Base-by-base conservation (phyloP, 2,113 vertebrate species). In the Uropsilus gracilis region DNA sequence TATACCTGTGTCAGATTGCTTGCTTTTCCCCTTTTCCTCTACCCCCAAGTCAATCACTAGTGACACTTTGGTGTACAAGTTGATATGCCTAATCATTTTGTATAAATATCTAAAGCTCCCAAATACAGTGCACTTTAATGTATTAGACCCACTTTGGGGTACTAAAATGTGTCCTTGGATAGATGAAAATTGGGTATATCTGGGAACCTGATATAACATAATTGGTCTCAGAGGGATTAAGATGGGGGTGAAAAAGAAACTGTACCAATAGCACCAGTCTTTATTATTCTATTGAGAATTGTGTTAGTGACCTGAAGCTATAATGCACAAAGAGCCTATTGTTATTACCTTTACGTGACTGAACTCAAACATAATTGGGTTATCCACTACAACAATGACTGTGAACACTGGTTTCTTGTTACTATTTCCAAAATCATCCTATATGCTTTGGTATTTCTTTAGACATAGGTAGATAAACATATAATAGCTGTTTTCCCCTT, bases 211-310 rank as follows among this genome's bases (percentile, higher is more conserved):
- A 75, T 68, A 53, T n/a, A 73, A 48, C 57, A 8, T 90, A 86
- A 95, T 86, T 90, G 94, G 96, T 96, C 97, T 95, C 96, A 61
- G 77, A 96, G 96, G 96, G 88, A 89, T 90, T 85, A 87, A 66
- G 87, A 73, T 61, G 64, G 83, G 89, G 90, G 91, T 63, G 92
- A 44, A 55, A 83, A 66, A 46, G 95, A 83, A 81, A 48, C 76
- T 77, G 61, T 55, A 82, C 63, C 93, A 48, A 64, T 46, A 80
- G 75, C 72, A 37, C 44, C 61, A 48, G 81, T 50, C 92, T 92
- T 93, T 64, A 69, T 90, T 63, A 82, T 88, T 71, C 95, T 75
- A 1, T 37, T 39, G 94, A 88, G 96, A 76, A 53, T 87, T 63
- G 30, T 7, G 72, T 37, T 81, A 32, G 86, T 59, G 82, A 94